A percentile compares a stretch with the other conserved stretches of the same genome.
Conservation (phyloP, 2,888 invertebrate genomes). For the Netelia fuscicornis region DNA sequence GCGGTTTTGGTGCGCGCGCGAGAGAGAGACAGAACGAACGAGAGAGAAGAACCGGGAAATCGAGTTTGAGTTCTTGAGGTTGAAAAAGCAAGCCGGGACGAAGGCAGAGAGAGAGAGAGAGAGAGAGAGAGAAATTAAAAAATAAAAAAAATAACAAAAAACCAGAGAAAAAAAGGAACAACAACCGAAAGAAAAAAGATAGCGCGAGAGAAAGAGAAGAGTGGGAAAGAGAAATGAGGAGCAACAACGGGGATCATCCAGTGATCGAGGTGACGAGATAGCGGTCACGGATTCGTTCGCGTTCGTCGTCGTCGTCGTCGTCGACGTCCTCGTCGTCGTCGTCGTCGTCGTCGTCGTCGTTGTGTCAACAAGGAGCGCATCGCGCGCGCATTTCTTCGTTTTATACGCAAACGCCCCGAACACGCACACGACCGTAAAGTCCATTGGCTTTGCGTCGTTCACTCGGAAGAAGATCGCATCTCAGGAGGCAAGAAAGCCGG, state of each 20-base stretch:
- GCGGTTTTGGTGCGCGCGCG: background rate
- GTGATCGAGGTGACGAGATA: slow-evolving; percentile 67
- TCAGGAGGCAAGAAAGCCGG: slow-evolving; percentile 56
- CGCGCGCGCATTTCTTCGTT: slow-evolving; percentile 18
- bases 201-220: slow-evolving; percentile 14
- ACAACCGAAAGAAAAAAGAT: background rate
- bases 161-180: background rate
- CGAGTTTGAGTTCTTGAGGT: slow-evolving; percentile 10
- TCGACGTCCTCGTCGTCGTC: no score
- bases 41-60: slow-evolving; percentile 33
- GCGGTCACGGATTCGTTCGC: slow-evolving; percentile 54
- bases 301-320: no score
- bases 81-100: background rate
- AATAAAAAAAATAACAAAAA: background rate
- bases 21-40: background rate
- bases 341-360: slow-evolving; percentile 14
- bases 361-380: slow-evolving; percentile 57
- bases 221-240: slow-evolving; percentile 51
- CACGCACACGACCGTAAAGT: background rate
- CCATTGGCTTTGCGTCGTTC: slow-evolving; percentile 19
- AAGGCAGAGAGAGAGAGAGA: slow-evolving; percentile 6
- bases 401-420: background rate
- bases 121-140: background rate
- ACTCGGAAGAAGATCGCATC: slow-evolving; percentile 25
- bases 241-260: slow-evolving; percentile 60